Evolutionary conservation across 1,140 invertebrate genomes (phyloP).

Genomic region (Cepaea nemoralis): DNA sequence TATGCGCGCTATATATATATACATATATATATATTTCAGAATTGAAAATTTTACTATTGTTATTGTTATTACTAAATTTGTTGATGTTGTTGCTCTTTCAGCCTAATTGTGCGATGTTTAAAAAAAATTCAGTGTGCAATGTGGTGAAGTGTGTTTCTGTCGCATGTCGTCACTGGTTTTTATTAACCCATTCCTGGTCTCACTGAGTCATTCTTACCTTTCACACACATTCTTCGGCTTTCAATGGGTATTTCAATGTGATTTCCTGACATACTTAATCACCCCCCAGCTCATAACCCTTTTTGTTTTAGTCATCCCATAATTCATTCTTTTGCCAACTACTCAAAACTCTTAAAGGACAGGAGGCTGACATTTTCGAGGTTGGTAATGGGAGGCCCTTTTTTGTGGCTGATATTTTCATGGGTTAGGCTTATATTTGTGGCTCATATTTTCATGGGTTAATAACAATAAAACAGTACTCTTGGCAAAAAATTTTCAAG

Average conservation of each 20-base stretch:
- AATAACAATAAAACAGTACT: too few relatives aligned
- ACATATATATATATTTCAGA: too few relatives aligned
- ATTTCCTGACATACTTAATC: background rate
- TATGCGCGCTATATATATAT: too few relatives aligned
- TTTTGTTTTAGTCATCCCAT: background rate
- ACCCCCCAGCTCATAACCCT: background rate
- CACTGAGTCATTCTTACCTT: background rate
- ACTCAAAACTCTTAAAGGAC: too few relatives aligned
- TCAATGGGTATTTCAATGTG: background rate
- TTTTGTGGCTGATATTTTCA: too few relatives aligned
- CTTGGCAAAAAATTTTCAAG: too few relatives aligned
- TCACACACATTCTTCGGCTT: background rate
- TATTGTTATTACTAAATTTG: slow-evolving; percentile 4
- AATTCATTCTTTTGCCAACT: too few relatives aligned
- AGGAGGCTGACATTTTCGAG: too few relatives aligned
- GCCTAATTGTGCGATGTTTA: background rate
- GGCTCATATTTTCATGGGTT: too few relatives aligned
- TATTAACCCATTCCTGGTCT: background rate
- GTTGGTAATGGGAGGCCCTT: too few relatives aligned
- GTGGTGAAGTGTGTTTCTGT: background rate
- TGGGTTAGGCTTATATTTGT: too few relatives aligned
- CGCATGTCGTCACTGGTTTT: background rate
- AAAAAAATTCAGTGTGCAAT: background rate
- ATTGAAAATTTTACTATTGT: background rate
- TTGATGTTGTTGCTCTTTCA: slow-evolving; percentile 6